Evolutionary conservation across 2,888 invertebrate genomes (phyloP).

Genomic region (Agonum fuliginosum): DNA sequence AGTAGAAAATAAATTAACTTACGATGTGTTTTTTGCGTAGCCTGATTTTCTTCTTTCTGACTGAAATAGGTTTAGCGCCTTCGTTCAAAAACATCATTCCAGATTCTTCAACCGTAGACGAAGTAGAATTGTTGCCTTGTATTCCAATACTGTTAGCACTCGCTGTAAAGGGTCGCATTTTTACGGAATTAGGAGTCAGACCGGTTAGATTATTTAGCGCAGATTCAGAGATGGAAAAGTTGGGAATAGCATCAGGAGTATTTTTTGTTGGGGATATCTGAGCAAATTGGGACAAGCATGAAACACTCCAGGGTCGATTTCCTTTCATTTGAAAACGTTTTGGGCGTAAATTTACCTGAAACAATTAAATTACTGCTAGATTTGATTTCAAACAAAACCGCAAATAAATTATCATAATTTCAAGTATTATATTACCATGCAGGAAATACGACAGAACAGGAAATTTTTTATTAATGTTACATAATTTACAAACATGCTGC

Average conservation of each 20-base stretch:
- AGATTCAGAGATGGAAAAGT: conserved; percentile 92
- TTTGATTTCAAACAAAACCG: conserved; percentile 1
- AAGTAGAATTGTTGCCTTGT: conserved; percentile 73
- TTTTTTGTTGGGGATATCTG: conserved; percentile 70
- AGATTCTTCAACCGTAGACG: conserved; percentile 75
- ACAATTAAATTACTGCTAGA: not conserved
- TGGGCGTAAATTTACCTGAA: conserved; percentile 79
- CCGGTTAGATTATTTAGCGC: conserved; percentile 84
- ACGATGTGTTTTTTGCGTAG: conserved; percentile 51
- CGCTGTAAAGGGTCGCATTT: conserved; percentile 66
- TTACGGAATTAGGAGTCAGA: conserved; percentile 69
- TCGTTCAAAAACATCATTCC: conserved; percentile 73
- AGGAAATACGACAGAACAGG: not conserved
- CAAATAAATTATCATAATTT: not conserved
- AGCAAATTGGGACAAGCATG: conserved; percentile 86
- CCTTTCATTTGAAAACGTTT: conserved; percentile 76
- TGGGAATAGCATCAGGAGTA: conserved; percentile 67
- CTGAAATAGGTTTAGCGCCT: conserved; percentile 72
- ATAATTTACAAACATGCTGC: not conserved
- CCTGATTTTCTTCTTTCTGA: conserved; percentile 63
- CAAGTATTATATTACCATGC: not conserved
- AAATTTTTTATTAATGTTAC: not conserved
- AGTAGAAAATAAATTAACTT: not conserved
- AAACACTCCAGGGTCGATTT: conserved; percentile 90
- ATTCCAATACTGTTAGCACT: conserved; percentile 67